These are phyloP conservation scores for Gopherus evgoodei DNA, from an alignment of 2,113 vertebrate genomes.

Conservation along the genomic window DNA sequence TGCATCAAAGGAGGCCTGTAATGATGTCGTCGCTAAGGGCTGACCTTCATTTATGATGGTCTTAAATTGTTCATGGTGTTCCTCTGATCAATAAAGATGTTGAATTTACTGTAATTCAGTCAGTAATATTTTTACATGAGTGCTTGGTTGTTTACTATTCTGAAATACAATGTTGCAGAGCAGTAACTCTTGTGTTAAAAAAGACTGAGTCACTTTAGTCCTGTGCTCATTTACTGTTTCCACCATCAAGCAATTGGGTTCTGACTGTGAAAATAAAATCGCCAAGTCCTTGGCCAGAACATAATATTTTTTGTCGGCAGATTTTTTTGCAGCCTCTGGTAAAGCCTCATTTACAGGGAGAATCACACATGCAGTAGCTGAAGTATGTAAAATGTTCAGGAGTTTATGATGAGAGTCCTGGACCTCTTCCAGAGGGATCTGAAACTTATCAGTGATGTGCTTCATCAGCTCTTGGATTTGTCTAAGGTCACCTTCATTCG, in stretches of 20 bases:
- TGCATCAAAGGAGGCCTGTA: no score
- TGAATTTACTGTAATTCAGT: no score
- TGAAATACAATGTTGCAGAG: not conserved
- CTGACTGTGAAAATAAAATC: not conserved
- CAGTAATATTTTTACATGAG: no score
- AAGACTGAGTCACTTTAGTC: not conserved
- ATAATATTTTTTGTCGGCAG: not conserved
- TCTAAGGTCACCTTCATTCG: not conserved
- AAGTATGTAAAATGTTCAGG: not conserved
- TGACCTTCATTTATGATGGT: no score
- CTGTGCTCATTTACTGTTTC: not conserved
- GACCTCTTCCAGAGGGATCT: not conserved
- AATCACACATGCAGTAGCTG: not conserved
- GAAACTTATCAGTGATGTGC: not conserved
- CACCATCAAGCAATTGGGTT: not conserved
- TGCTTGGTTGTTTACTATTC: no score
- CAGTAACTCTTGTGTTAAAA: not conserved
- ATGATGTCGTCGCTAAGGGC: no score
- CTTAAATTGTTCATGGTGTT: no score
- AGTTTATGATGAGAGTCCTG: not conserved
- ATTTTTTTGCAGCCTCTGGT: not conserved
- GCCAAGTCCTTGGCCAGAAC: not conserved
- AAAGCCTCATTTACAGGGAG: not conserved
- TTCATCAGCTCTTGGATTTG: not conserved
- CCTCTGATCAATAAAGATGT: no score